Conservation (phyloP, 2,888 invertebrate species). For the Agapostemon virescens region DNA sequence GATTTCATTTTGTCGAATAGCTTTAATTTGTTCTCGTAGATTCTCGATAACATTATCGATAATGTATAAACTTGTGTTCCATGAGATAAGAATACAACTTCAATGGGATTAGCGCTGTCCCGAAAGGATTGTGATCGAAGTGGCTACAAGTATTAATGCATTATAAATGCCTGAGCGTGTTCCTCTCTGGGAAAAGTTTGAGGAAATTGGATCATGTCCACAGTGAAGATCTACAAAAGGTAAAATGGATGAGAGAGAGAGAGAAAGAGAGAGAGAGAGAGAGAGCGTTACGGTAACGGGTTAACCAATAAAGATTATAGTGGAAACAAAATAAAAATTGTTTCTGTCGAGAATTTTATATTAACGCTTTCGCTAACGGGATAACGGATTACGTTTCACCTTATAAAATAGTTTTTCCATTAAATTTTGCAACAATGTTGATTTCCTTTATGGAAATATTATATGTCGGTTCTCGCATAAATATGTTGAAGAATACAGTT, state of each 20-base stretch:
- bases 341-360: background rate
- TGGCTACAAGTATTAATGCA: constrained; percentile 4
- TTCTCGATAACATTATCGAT: background rate
- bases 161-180: background rate
- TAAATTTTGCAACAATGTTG: no score
- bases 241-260: background rate
- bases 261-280: constrained; percentile 3
- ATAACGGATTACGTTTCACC: no score
- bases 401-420: no score
- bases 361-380: background rate
- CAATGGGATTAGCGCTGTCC: background rate
- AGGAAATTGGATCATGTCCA: constrained; percentile 14
- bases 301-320: constrained; percentile 15
- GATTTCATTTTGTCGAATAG: background rate
- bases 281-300: no score
- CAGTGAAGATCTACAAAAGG: background rate
- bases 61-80: background rate
- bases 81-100: background rate
- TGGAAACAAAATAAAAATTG: constrained; percentile 1
- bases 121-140: constrained; percentile 22
- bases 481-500: background rate
- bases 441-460: background rate
- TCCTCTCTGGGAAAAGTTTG: constrained; percentile 15
- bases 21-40: background rate
- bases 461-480: background rate